Conservation (phyloP, 2,113 vertebrate genomes). For the Chunga burmeisteri region DNA sequence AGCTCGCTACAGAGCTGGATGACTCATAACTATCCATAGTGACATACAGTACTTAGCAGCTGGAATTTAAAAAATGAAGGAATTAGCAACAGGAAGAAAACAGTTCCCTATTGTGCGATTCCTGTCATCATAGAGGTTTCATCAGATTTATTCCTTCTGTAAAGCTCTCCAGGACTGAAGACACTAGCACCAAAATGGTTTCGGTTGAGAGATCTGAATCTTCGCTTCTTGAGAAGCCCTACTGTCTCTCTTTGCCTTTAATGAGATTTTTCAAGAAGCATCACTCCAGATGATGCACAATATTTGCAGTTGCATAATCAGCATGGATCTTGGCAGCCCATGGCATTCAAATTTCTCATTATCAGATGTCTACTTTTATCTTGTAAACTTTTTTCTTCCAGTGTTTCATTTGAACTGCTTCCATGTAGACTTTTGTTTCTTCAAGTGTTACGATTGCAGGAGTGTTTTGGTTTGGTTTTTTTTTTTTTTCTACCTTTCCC, state of each 20-base stretch:
- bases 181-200: neutral
- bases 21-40: rapidly evolving
- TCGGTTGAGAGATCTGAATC: neutral
- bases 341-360: neutral
- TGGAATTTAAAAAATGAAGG: neutral
- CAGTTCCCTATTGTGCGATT: neutral
- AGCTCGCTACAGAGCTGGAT: neutral
- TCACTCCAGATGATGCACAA: neutral
- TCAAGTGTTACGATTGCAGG: neutral
- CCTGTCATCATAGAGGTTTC: neutral
- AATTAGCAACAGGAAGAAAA: neutral
- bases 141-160: neutral
- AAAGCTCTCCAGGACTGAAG: neutral
- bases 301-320: neutral
- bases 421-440: neutral
- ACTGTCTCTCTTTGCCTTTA: neutral
- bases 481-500: neutral
- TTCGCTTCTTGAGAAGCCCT: neutral
- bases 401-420: neutral
- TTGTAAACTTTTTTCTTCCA: neutral
- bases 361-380: neutral
- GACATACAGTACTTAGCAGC: rapidly evolving
- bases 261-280: neutral
- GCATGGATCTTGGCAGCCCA: neutral
- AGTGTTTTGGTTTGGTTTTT: neutral